Percentiles rank a stretch among this genome's conserved stretches.
These are phyloP conservation scores for Parazoanthus swiftii DNA, from an alignment of 92 coral and sea anemone genomes.

Conservation along the genomic window DNA sequence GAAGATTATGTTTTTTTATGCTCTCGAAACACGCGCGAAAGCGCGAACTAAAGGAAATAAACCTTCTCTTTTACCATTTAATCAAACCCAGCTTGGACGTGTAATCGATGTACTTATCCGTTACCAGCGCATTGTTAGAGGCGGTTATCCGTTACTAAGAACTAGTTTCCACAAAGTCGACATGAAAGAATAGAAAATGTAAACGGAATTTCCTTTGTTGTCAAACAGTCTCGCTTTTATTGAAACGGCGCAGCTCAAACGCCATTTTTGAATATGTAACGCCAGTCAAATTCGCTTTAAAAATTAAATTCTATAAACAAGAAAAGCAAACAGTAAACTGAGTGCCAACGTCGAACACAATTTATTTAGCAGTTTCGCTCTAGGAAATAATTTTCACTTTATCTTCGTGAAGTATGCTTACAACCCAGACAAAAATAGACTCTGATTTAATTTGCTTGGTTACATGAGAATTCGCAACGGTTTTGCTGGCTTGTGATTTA, in stretches of 20 bases:
- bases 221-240: conserved; percentile 45
- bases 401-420: conserved; percentile 23
- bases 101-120: conserved; percentile 59
- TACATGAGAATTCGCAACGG: conserved; percentile 77
- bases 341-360: conserved; percentile 48
- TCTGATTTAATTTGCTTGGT: conserved; percentile 23
- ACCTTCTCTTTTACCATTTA: conserved; percentile 79
- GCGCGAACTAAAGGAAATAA: not conserved
- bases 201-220: conserved; percentile 43
- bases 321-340: conserved; percentile 72
- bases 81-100: conserved; percentile 57
- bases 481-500: conserved; percentile 63
- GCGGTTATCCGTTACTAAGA: conserved; percentile 86
- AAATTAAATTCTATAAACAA: conserved; percentile 87
- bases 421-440: not conserved
- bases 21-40: conserved; percentile 36
- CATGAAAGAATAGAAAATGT: conserved; percentile 43
- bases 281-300: conserved; percentile 76
- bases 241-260: conserved; percentile 62
- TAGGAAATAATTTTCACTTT: conserved; percentile 20
- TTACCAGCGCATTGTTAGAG: conserved; percentile 86
- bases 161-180: conserved; percentile 40
- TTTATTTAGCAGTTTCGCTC: conserved; percentile 44
- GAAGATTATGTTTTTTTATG: conserved; percentile 26
- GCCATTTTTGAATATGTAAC: conserved; percentile 61